Conservation (phyloP, 2,113 vertebrate genomes). For the Oryzias melastigma region DNA sequence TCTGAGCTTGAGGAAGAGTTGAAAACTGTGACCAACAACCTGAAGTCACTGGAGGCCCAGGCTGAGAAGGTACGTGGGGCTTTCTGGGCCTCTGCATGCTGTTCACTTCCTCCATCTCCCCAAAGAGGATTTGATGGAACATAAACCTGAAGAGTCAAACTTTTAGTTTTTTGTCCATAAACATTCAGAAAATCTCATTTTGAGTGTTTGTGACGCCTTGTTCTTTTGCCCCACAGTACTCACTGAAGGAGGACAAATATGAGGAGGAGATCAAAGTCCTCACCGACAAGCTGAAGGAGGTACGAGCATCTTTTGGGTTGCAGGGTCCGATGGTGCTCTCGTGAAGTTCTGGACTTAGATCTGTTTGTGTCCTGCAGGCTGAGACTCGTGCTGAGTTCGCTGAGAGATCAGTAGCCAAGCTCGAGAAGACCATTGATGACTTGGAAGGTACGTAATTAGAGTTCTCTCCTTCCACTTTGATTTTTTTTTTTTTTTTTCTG, state of each 20-base stretch:
- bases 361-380: constrained; percentile 78
- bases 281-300: constrained; percentile 99
- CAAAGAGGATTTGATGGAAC: constrained; percentile 3
- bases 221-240: constrained; percentile 86
- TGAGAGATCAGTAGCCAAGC: constrained; percentile 98
- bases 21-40: constrained; percentile 99
- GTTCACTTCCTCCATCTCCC: constrained; percentile 13
- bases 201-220: constrained; percentile 23
- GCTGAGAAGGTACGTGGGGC: constrained; percentile 94
- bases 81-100: constrained; percentile 36
- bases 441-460: constrained; percentile 89
- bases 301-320: constrained; percentile 48
- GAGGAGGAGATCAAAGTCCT: constrained; percentile 99
- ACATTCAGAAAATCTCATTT: no score
- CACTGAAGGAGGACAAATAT: constrained; percentile 98
- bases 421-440: constrained; percentile 99
- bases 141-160: not conserved
- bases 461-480: constrained; percentile 15
- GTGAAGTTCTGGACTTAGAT: constrained; percentile 8
- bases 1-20: constrained; percentile 99
- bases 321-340: not conserved
- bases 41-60: constrained; percentile 99
- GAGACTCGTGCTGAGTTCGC: constrained; percentile 99
- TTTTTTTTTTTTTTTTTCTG: not conserved
- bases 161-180: not conserved